Conservation (phyloP, 2,797 vertebrate species). For the Echiichthys vipera region DNA sequence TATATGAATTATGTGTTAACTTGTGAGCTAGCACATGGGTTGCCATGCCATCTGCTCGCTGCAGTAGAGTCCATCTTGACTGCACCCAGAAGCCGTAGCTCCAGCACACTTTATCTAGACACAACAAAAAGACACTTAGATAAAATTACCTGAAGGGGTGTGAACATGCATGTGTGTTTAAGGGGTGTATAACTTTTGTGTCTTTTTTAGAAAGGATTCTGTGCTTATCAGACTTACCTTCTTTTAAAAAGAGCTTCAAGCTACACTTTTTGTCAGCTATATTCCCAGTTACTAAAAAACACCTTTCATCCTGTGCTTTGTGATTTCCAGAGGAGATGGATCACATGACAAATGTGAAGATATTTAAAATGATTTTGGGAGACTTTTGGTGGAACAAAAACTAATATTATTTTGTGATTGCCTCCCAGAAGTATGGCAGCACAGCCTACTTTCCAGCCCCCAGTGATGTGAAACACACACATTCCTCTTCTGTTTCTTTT, state of each 20-base stretch:
- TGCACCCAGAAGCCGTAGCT: not conserved
- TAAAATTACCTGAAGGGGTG: conserved; percentile 5
- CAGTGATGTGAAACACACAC: conserved; percentile 51
- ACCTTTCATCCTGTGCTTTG: conserved; percentile 40
- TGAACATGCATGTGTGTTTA: conserved; percentile 13
- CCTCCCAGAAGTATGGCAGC: conserved; percentile 60
- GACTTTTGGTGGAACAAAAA: conserved; percentile 56
- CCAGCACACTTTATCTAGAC: conserved; percentile 17
- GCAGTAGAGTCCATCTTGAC: not conserved
- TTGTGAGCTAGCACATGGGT: not conserved
- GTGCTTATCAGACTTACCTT: conserved; percentile 15
- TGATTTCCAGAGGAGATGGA: conserved; percentile 35
- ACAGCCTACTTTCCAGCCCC: conserved; percentile 59
- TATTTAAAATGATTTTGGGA: conserved; percentile 42
- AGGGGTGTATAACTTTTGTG: conserved; percentile 4
- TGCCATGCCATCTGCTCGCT: not conserved
- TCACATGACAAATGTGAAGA: conserved; percentile 42
- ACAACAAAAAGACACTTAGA: conserved; percentile 17
- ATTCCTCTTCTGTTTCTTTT: conserved; percentile 44
- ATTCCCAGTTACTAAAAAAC: conserved; percentile 28
- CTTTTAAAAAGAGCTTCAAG: conserved; percentile 7
- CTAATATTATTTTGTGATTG: conserved; percentile 70
- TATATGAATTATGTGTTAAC: conserved; percentile 2
- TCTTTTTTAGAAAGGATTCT: conserved; percentile 10
- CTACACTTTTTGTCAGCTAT: conserved; percentile 5